phyloP scores from a whole-genome alignment of 2,888 invertebrate species.

The Heliconius erato region DNA sequence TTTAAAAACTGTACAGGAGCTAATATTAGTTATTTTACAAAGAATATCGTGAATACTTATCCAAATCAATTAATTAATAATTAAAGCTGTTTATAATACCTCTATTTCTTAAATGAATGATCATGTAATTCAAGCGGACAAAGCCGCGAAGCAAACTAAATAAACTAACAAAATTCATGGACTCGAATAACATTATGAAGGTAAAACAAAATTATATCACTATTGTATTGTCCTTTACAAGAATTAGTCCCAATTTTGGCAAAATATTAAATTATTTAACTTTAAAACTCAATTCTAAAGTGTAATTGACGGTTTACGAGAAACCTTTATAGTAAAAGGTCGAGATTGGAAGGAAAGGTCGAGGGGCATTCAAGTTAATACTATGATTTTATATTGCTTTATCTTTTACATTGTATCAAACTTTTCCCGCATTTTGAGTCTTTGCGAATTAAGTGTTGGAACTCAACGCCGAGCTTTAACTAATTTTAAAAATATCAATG shows the following conservation, averaged over 20 bases:
- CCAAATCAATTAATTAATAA: too few relatives aligned
- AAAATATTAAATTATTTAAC: neutral
- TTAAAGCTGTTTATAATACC: too few relatives aligned
- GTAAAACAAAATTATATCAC: neutral
- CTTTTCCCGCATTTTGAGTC: neutral
- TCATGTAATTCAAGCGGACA: too few relatives aligned
- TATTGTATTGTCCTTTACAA: neutral
- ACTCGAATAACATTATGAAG: neutral
- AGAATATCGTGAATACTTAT: too few relatives aligned
- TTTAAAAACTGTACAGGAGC: too few relatives aligned
- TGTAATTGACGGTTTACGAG: slow-evolving; percentile 8
- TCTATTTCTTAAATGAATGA: too few relatives aligned
- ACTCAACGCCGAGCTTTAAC: neutral
- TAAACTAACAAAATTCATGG: neutral
- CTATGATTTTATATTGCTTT: neutral
- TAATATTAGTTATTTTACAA: too few relatives aligned
- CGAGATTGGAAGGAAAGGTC: neutral
- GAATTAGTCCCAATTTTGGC: neutral
- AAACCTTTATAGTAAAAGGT: neutral
- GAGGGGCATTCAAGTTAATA: neutral
- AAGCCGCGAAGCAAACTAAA: neutral
- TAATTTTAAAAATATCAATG: neutral
- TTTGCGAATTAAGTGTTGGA: neutral
- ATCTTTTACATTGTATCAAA: neutral
- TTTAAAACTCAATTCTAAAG: slow-evolving; percentile 2